A percentile compares a stretch with the other conserved stretches of the same genome.
These are phyloP conservation scores for Darevskia mixta DNA, from an alignment of 2,797 vertebrate species.

Conservation along the genomic window DNA sequence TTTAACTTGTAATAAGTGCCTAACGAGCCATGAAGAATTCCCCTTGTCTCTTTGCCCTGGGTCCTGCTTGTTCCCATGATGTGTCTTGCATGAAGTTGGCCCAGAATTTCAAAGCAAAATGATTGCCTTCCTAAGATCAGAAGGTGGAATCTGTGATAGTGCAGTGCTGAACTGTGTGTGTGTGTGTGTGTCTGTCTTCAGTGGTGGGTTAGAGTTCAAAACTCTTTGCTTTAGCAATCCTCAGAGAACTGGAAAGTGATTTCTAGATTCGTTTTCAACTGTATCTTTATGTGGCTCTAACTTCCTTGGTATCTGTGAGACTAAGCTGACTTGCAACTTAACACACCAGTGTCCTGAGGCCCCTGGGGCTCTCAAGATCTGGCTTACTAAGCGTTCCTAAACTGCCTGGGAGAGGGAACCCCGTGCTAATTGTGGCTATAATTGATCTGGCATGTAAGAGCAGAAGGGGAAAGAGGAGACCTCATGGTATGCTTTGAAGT, in stretches of 20 bases:
- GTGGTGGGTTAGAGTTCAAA: not conserved
- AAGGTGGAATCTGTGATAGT: not conserved
- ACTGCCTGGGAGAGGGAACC: no score
- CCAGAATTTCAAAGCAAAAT: not conserved
- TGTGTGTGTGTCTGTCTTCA: not conserved
- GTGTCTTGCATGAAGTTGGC: not conserved
- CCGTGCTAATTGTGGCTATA: not conserved
- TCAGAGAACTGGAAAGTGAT: not conserved
- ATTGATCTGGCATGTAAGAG: not conserved
- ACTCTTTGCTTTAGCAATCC: not conserved
- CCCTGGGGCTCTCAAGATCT: not conserved
- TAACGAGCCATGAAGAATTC: not conserved
- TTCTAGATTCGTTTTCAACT: not conserved
- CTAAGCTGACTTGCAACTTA: not conserved
- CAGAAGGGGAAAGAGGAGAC: not conserved
- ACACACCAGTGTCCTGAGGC: not conserved
- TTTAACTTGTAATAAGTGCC: not conserved
- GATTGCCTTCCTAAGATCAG: not conserved
- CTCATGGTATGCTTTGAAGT: not conserved
- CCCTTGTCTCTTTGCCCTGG: not conserved
- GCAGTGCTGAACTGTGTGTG: not conserved
- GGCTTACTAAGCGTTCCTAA: not conserved
- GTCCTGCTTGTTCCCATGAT: not conserved
- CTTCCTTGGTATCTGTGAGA: not conserved
- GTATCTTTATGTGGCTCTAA: not conserved